Conservation (phyloP, 2,888 invertebrate species). For the Pediacus dermestoides region DNA sequence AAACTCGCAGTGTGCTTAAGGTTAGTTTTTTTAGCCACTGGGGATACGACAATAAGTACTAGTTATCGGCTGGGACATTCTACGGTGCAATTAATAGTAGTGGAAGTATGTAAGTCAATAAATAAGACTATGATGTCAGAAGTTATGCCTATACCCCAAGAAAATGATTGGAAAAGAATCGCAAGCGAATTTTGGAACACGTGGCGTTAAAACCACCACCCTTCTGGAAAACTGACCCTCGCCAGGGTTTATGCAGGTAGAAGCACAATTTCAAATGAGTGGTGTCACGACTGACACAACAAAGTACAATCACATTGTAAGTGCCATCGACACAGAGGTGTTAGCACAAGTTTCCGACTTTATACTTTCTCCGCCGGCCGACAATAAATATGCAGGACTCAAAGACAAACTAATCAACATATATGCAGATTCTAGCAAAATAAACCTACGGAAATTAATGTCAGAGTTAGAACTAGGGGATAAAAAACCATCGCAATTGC, state of each 20-base stretch:
- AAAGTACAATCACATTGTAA: constrained; percentile 30
- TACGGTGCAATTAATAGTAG: too few species aligned
- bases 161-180: too few species aligned
- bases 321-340: constrained; percentile 27
- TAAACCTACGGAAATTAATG: constrained; percentile 23
- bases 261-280: constrained; percentile 23
- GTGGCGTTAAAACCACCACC: constrained; percentile 18
- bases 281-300: too few species aligned
- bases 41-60: too few species aligned
- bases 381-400: constrained; percentile 20
- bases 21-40: too few species aligned
- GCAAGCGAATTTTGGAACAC: too few species aligned
- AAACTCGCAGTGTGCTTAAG: too few species aligned
- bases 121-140: too few species aligned
- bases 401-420: constrained; percentile 24
- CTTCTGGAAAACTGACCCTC: constrained; percentile 24
- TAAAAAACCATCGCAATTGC: constrained; percentile 29
- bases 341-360: constrained; percentile 30
- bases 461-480: constrained; percentile 28
- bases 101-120: too few species aligned
- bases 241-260: constrained; percentile 31
- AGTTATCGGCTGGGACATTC: too few species aligned
- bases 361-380: constrained; percentile 21
- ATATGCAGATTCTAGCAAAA: constrained; percentile 28
- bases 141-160: too few species aligned